Conservation (phyloP, 2,888 invertebrate genomes). For the Ariolimax columbianus region DNA sequence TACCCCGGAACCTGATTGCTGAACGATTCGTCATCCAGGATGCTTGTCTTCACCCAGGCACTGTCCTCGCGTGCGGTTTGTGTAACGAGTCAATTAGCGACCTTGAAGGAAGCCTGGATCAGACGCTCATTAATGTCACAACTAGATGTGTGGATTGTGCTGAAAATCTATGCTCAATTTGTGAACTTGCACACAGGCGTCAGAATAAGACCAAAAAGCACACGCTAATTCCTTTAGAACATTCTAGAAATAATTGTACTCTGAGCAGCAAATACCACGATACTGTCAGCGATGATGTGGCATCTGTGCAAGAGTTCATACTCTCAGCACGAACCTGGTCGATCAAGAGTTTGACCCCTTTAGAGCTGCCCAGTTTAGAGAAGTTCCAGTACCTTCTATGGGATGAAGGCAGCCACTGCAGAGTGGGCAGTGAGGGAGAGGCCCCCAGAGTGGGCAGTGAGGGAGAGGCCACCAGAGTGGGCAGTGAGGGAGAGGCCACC, state of each 20-base stretch:
- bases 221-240: conserved; percentile 13
- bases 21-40: conserved; percentile 29
- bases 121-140: conserved; percentile 5
- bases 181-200: conserved; percentile 50
- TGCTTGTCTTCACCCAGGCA: not conserved
- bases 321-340: not conserved
- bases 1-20: conserved; percentile 52
- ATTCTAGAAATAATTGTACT: not conserved
- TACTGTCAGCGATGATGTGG: not conserved
- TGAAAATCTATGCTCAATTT: conserved; percentile 51
- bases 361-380: not conserved
- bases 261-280: not conserved
- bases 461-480: no score
- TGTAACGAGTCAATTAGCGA: conserved; percentile 17
- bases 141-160: conserved; percentile 48
- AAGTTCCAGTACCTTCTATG: not conserved
- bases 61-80: conserved; percentile 43
- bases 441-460: not conserved
- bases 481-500: no score
- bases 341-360: not conserved
- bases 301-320: not conserved
- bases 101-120: not conserved
- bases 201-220: conserved; percentile 51
- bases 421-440: not conserved
- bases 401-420: not conserved